Conservation (phyloP, 1,140 invertebrate genomes). For the Melipona quadrifasciata region DNA sequence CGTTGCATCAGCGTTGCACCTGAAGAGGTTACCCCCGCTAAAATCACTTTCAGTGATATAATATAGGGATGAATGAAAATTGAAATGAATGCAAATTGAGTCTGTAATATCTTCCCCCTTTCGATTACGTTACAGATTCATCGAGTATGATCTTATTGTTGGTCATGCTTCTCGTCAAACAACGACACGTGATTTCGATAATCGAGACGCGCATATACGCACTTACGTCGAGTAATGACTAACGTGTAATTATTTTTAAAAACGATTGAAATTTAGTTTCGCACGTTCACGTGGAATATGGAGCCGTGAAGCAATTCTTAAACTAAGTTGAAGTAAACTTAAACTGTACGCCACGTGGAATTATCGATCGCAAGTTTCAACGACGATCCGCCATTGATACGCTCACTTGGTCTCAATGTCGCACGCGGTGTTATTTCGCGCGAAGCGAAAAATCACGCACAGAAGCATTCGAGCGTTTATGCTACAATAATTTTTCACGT, state of each 20-base stretch:
- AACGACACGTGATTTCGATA: not conserved
- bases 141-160: no score
- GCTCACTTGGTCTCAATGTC: not conserved
- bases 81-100: no score
- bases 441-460: not conserved
- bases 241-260: not conserved
- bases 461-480: not conserved
- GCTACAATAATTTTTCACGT: no score
- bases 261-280: not conserved
- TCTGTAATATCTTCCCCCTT: no score
- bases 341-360: no score
- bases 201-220: not conserved
- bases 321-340: not conserved
- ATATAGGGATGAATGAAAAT: no score
- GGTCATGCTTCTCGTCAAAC: no score
- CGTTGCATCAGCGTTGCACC: no score
- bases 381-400: not conserved
- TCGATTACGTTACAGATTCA: no score
- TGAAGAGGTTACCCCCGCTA: no score
- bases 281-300: not conserved
- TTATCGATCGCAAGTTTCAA: not conserved
- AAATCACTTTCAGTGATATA: no score
- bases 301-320: not conserved
- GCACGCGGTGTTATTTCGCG: not conserved
- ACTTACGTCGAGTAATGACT: not conserved